Conservation (phyloP, 2,113 vertebrate genomes). For the Syngnathus floridae region DNA sequence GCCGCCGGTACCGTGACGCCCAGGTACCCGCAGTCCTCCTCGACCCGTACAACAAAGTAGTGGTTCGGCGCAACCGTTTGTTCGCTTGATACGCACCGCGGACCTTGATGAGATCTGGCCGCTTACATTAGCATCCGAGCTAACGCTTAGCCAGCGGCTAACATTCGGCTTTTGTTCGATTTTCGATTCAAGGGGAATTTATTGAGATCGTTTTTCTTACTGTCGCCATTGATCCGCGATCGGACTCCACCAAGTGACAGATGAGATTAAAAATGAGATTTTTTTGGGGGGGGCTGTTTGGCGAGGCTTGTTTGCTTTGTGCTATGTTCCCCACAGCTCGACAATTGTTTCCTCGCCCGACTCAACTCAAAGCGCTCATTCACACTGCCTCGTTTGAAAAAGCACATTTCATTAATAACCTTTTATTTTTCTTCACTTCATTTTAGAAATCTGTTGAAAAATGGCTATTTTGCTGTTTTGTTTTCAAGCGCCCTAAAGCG, state of each 20-base stretch:
- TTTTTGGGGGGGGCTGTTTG: constrained; percentile 12
- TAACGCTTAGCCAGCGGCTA: constrained; percentile 50
- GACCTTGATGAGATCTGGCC: constrained; percentile 20
- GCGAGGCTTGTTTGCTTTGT: constrained; percentile 48
- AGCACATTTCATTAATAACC: not conserved
- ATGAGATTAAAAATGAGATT: not conserved
- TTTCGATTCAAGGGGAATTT: constrained; percentile 18
- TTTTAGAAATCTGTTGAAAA: not conserved
- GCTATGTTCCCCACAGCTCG: constrained; percentile 35
- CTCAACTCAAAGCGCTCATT: constrained; percentile 24
- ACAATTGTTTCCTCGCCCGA: constrained; percentile 50
- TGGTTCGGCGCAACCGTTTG: not conserved
- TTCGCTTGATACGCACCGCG: not conserved
- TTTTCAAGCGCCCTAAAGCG: not conserved
- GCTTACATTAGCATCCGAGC: constrained; percentile 40
- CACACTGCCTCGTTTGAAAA: not conserved
- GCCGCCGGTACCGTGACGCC: constrained; percentile 26
- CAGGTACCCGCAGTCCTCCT: constrained; percentile 42
- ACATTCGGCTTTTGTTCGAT: constrained; percentile 43
- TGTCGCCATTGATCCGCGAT: constrained; percentile 3
- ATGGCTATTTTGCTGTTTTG: not conserved
- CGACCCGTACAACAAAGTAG: not conserved
- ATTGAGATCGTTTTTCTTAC: not conserved
- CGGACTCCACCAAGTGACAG: not conserved
- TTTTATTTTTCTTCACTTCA: not conserved